Conservation (phyloP, 2,797 vertebrate species). For the Paramormyrops hopkinsi region DNA sequence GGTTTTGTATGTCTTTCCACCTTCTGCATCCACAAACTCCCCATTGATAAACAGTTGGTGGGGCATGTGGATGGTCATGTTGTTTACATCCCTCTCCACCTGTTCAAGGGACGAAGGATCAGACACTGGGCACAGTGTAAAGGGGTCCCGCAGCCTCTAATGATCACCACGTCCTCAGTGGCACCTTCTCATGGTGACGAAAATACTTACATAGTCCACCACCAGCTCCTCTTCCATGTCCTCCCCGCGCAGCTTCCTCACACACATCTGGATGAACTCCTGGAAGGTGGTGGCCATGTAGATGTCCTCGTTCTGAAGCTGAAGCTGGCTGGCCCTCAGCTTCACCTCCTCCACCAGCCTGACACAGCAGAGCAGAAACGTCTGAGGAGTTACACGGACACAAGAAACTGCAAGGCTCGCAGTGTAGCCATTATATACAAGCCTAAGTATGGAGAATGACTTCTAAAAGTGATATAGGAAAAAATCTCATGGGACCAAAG, state of each 20-base stretch:
- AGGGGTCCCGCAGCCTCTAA: not conserved
- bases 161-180: not conserved
- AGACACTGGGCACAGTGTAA: not conserved
- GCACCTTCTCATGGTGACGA: not conserved
- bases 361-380: not conserved
- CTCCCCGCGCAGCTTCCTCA: constrained; percentile 73
- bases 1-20: constrained; percentile 67
- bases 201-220: constrained; percentile 66
- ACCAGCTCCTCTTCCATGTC: constrained; percentile 57
- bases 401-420: not conserved
- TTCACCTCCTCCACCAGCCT: constrained; percentile 83
- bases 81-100: constrained; percentile 71
- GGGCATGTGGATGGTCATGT: constrained; percentile 71
- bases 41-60: constrained; percentile 81
- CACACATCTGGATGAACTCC: constrained; percentile 78
- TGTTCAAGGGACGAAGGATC: constrained; percentile 32
- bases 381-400: not conserved
- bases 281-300: constrained; percentile 81
- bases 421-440: not conserved
- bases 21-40: constrained; percentile 73
- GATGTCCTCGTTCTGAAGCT: constrained; percentile 78
- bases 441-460: not conserved
- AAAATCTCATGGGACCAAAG: not conserved
- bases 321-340: constrained; percentile 61
- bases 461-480: not conserved